phyloP scores from a whole-genome alignment of 2,113 vertebrate genomes.

The Cyanoderma ruficeps region DNA sequence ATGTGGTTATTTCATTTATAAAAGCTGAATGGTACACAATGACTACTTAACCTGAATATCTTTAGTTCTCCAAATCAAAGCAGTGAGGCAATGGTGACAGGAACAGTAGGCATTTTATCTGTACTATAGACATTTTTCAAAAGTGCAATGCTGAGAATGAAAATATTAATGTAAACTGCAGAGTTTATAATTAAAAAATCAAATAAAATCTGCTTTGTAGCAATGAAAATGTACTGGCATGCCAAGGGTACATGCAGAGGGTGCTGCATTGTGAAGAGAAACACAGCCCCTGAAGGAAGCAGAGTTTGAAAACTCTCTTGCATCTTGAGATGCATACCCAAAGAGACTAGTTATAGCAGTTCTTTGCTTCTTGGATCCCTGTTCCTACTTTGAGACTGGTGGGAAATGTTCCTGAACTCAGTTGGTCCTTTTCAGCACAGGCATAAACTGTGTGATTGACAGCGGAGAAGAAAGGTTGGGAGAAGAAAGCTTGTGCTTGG shows the following conservation, averaged over 20 bases:
- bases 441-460: neutral
- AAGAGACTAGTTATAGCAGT: neutral
- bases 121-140: conserved; percentile 8
- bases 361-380: neutral
- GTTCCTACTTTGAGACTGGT: conserved; percentile 34
- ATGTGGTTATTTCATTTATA: neutral
- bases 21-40: neutral
- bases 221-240: neutral
- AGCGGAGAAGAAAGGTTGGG: neutral
- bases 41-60: conserved; percentile 35
- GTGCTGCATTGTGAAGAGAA: neutral
- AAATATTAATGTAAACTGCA: conserved; percentile 5
- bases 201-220: neutral
- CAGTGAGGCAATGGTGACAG: conserved; percentile 28
- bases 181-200: neutral
- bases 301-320: neutral
- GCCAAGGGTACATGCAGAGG: neutral
- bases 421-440: neutral
- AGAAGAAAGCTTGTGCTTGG: neutral
- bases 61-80: conserved; percentile 49
- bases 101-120: conserved; percentile 24
- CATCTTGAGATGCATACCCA: neutral
- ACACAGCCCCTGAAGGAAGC: neutral
- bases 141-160: neutral
- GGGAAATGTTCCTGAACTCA: neutral